Conservation (phyloP, 2,888 invertebrate genomes). For the Drosophila villosipedis region DNA sequence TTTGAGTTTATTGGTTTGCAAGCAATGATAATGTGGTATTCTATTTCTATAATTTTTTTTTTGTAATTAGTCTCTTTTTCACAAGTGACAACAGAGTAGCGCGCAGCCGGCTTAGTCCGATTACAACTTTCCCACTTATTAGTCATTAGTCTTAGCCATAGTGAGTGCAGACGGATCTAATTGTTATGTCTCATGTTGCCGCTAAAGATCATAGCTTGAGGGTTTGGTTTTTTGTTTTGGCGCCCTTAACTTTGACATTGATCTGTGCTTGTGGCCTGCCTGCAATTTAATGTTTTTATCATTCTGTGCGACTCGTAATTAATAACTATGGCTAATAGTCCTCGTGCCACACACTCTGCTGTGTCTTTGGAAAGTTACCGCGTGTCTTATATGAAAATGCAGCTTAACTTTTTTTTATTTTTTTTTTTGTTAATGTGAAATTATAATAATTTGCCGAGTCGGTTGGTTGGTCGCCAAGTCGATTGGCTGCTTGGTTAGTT, state of each 20-base stretch:
- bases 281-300: constrained; percentile 59
- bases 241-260: constrained; percentile 37
- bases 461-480: constrained; percentile 19
- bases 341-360: constrained; percentile 28
- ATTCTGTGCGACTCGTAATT: constrained; percentile 42
- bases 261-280: constrained; percentile 32
- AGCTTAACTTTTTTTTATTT: constrained; percentile 20
- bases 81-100: neutral
- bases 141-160: constrained; percentile 11
- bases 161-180: constrained; percentile 20
- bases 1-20: neutral
- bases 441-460: constrained; percentile 65
- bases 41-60: neutral
- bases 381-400: constrained; percentile 53
- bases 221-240: constrained; percentile 23
- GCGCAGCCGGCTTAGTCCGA: neutral
- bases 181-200: constrained; percentile 40
- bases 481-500: constrained; percentile 35
- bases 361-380: constrained; percentile 57
- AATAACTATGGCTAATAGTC: constrained; percentile 51
- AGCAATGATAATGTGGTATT: neutral
- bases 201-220: constrained; percentile 23
- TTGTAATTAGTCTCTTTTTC: neutral
- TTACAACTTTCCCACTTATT: constrained; percentile 9
- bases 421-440: constrained; percentile 63